Base-by-base conservation (phyloP, 2,888 invertebrate genomes). In the Rosalia funebris region DNA sequence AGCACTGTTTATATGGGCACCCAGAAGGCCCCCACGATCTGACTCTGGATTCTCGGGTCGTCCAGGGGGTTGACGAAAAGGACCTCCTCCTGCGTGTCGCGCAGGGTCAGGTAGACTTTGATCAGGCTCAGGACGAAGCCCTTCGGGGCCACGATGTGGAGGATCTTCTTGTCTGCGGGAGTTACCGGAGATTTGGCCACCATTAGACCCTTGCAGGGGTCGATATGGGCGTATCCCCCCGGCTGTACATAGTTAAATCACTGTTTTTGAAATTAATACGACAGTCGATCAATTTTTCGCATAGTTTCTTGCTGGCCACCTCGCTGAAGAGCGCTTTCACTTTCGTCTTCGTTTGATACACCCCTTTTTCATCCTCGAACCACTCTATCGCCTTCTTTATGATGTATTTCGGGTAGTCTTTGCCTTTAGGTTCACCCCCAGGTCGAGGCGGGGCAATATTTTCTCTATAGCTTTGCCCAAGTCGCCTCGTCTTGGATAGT, bases 21-120 rank as follows among this genome's bases (percentile, higher is more conserved):
- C 3, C 15, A n/a, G n/a, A 46, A 46, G 14, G 46, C 46, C 46
- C 31, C 46, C 0, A 46, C n/a, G 7, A 46, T 15, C 31, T 32
- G 46, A 2, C 15, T 46, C 32, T 46, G 46, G 14, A 46, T 15
- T 3, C 14, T 15, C 7, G 15, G 10, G 31, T 7, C 15, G 1
- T 32, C 46, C 2, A 14, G 10, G n/a, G 46, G 46, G 12, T 46
- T 32, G 15, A 46, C 15, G 10, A 15, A 46, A 20, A 46, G 14
- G 5, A 12, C 14, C 14, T 45, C 11, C 5, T 14, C 5, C n/a
- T 14, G 9, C 11, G 19, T 12, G 3, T 20, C 20, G 1, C 25
- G 20, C 5, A 25, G 14, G 3, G 25, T 10, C 11, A 45, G 10
- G 19, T 20, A 44, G 11, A 45, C 11, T 25, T 45, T 45, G 17